Evolutionary conservation across 2,888 invertebrate genomes (phyloP).

Genomic region (Magallana nippona): DNA sequence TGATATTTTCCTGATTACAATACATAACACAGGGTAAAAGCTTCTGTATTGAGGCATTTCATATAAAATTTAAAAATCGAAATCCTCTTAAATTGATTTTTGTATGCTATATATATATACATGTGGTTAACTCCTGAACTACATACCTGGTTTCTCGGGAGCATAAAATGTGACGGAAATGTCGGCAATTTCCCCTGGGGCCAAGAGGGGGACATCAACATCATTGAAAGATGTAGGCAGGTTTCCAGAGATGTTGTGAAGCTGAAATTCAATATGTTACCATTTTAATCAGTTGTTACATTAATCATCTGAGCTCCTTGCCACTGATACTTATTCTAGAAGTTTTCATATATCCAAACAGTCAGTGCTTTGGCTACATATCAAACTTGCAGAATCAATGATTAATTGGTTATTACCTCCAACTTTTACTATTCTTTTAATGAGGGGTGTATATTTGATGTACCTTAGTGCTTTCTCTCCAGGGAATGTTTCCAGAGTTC

Average conservation of each 20-base stretch:
- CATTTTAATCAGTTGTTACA: neutral
- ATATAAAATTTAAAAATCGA: no score
- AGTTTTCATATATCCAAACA: no score
- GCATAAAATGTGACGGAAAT: conserved; percentile 73
- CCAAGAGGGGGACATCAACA: conserved; percentile 70
- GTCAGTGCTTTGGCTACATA: no score
- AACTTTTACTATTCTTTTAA: no score
- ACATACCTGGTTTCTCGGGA: conserved; percentile 70
- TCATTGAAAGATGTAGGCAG: conserved; percentile 63
- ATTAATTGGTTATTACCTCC: no score
- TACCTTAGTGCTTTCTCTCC: conserved; percentile 75
- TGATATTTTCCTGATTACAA: conserved; percentile 69
- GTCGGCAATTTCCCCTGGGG: conserved; percentile 73
- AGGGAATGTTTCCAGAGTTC: conserved; percentile 76
- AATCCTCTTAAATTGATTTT: neutral
- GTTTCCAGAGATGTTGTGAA: conserved; percentile 65
- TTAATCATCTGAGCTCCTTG: neutral
- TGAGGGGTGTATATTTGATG: neutral
- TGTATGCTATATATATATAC: neutral
- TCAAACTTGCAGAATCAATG: no score
- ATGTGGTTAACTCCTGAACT: neutral
- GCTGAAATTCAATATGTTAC: conserved; percentile 50
- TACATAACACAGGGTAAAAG: neutral
- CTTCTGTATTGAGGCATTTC: neutral
- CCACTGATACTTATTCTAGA: neutral